Evolutionary conservation across 2,113 vertebrate species (phyloP), one percentile per base, ranked within the genome.

Genomic region (Falco punctatus): DNA sequence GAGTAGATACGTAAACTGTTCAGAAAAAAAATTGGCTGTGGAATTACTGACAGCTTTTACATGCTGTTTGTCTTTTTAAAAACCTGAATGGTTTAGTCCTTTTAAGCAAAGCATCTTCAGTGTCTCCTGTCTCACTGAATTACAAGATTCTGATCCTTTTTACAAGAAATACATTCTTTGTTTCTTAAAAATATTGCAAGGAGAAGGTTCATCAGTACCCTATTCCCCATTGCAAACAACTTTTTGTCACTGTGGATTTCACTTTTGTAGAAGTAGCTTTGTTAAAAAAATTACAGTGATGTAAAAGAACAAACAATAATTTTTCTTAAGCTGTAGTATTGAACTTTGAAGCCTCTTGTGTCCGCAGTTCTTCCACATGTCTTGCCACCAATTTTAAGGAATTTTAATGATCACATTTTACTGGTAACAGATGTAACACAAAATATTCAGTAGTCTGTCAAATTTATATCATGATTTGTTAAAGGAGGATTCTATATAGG

Each of bases 251-350:
- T 71, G 6, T 28, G 38, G 40, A 54, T 32, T 49, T 81, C 32
- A 54, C 81, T 86, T 86, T 74, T 42, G 23, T 61, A 87, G 64
- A 64, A 92, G 66, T 57, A 57, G 15, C 15, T 55, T 69, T 81
- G 35, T 87, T 67, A 79, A 62, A 57, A 81, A 59, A 71, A 10
- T 38, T 38, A 38, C 38, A 38, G 24, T 49, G 52, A 52, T 32
- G 35, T 42, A 62, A 69, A 71, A 73, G 78, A 91, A 48, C 30
- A 77, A 79, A 67, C 54, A 44, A 42, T 81, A 59, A 71, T 74
- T 73, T 97, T 95, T 98, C 96, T 97, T 96, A 86, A 95, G 97
- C 38, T 97, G 96, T 97, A 95, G 90, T 96, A 97, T 82, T 96
- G 86, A 97, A 95, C 67, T 59, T 51, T 98, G 73, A 96, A 96